Conservation (phyloP, 2,888 invertebrate genomes). For the Girardia tigrina region DNA sequence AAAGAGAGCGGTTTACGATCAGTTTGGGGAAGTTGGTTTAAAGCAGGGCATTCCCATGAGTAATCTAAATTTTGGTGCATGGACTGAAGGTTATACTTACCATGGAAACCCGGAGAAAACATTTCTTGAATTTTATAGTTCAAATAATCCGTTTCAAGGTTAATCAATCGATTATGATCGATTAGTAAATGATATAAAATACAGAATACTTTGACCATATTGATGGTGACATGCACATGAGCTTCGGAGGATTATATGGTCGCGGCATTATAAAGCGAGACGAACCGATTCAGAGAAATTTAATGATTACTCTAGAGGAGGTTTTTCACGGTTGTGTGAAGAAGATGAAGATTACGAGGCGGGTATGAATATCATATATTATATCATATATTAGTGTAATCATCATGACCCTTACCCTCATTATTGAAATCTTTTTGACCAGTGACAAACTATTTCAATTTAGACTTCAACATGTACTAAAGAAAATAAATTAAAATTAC, state of each 20-base stretch:
- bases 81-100: conserved; percentile 55
- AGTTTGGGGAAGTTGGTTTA: conserved; percentile 73
- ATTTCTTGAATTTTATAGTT: conserved; percentile 64
- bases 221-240: conserved; percentile 50
- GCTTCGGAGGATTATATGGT: conserved; percentile 50
- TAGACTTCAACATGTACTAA: no score
- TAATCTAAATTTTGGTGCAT: conserved; percentile 45
- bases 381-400: no score
- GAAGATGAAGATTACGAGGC: conserved; percentile 51
- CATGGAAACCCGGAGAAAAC: conserved; percentile 59
- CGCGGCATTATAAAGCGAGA: conserved; percentile 49
- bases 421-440: no score
- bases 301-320: conserved; percentile 49
- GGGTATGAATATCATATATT: conserved; percentile 44
- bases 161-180: neutral
- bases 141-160: conserved; percentile 61
- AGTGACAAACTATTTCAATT: no score
- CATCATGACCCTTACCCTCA: no score
- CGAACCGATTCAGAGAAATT: conserved; percentile 48
- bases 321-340: conserved; percentile 51
- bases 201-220: conserved; percentile 49
- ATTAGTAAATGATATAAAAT: neutral
- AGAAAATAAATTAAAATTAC: no score
- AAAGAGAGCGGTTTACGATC: conserved; percentile 63
- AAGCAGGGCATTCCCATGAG: conserved; percentile 64